These are phyloP conservation scores for Diabrotica virgifera DNA, from an alignment of 1,140 invertebrate genomes.

Conservation along the genomic window DNA sequence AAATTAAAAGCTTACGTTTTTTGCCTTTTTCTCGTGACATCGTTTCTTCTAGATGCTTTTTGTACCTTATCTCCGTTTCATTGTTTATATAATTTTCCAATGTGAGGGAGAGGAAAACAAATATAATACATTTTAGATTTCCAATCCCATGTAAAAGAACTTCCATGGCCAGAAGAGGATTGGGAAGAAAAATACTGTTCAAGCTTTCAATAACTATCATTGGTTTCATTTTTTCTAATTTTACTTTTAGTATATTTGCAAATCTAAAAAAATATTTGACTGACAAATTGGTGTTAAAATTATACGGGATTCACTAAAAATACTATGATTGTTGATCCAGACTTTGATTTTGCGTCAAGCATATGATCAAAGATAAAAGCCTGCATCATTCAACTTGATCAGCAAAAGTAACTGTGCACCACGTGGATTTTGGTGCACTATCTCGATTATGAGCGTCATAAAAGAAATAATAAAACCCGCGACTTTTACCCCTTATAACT, in stretches of 20 bases:
- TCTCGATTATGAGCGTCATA: no score
- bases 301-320: no score
- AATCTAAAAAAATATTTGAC: not conserved
- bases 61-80: not conserved
- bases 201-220: conserved; percentile 39
- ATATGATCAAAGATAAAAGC: no score
- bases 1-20: not conserved
- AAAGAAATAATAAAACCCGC: no score
- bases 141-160: conserved; percentile 33
- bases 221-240: conserved; percentile 22
- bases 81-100: conserved; percentile 14
- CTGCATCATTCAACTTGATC: no score
- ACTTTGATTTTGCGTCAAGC: no score
- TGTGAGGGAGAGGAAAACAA: conserved; percentile 33
- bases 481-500: no score
- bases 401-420: no score
- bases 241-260: conserved; percentile 30
- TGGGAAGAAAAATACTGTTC: conserved; percentile 31
- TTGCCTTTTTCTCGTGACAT: not conserved
- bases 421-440: no score
- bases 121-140: conserved; percentile 33
- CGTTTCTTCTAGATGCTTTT: not conserved
- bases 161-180: conserved; percentile 26
- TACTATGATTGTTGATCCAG: no score
- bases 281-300: no score